A percentile compares a stretch with the other conserved stretches of the same genome.
Evolutionary conservation across 2,113 vertebrate species (phyloP).

Genomic region (Macheiramphus alcinus): DNA sequence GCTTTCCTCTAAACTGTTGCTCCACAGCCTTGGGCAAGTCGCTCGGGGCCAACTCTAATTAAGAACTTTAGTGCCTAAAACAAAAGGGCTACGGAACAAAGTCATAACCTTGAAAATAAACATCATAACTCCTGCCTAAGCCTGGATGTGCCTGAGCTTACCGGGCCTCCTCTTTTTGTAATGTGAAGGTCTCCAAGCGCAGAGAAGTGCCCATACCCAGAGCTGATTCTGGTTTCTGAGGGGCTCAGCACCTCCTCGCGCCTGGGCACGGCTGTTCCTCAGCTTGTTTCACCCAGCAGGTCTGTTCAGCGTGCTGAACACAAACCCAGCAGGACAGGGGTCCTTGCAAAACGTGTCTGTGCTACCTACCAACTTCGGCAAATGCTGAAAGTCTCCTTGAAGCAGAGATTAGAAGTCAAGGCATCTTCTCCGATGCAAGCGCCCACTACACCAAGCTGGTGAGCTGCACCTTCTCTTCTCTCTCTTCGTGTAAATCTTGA

Average conservation of each 20-base stretch:
- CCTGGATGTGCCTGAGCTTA: background rate
- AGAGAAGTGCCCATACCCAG: background rate
- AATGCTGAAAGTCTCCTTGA: background rate
- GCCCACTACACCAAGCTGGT: background rate
- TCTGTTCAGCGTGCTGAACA: background rate
- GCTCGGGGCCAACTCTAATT: background rate
- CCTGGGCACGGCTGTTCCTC: background rate
- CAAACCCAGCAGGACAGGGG: background rate
- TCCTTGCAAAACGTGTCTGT: background rate
- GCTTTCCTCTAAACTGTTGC: background rate
- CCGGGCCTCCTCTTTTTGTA: rapidly evolving
- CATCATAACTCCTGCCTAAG: background rate
- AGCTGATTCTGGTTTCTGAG: background rate
- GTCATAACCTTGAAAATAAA: background rate
- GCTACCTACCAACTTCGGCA: background rate
- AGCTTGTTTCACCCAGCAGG: background rate
- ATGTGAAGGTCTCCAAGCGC: background rate
- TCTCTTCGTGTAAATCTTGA: background rate
- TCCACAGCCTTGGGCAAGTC: background rate
- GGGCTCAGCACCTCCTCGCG: background rate
- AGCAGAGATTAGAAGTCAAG: background rate
- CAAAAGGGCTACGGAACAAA: background rate
- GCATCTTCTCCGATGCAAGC: background rate
- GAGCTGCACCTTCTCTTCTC: background rate
- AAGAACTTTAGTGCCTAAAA: background rate